phyloP scores from a whole-genome alignment of 1,140 invertebrate genomes.

The Penaeus indicus region DNA sequence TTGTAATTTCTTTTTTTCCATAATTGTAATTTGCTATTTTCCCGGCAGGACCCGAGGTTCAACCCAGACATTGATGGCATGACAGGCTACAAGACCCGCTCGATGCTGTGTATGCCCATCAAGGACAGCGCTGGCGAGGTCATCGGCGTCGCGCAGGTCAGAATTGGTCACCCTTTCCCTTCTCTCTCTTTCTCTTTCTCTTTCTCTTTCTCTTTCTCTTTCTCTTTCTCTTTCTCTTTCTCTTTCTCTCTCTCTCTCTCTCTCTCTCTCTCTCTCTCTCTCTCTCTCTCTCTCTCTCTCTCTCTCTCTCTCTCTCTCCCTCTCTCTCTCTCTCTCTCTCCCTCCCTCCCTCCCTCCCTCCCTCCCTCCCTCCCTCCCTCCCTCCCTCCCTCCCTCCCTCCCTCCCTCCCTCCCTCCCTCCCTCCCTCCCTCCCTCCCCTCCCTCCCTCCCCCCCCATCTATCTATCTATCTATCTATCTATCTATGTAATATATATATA shows the following conservation, averaged over 20 bases:
- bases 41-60: constrained; percentile 77
- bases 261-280: neutral
- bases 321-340: neutral
- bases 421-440: neutral
- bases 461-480: neutral
- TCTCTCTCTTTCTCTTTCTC: neutral
- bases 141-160: constrained; percentile 92
- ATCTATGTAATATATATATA: neutral
- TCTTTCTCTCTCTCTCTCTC: neutral
- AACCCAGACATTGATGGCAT: constrained; percentile 92
- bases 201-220: neutral
- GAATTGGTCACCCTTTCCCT: neutral
- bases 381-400: no score
- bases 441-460: neutral
- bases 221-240: no score
- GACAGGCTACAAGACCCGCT: constrained; percentile 93
- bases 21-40: neutral
- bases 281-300: neutral
- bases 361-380: no score
- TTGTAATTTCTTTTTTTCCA: no score
- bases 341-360: no score
- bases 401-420: no score
- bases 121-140: constrained; percentile 95
- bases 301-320: neutral
- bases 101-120: constrained; percentile 95